These are phyloP conservation scores for Hemithea aestivaria DNA, from an alignment of 2,888 invertebrate genomes.

Conservation along the genomic window DNA sequence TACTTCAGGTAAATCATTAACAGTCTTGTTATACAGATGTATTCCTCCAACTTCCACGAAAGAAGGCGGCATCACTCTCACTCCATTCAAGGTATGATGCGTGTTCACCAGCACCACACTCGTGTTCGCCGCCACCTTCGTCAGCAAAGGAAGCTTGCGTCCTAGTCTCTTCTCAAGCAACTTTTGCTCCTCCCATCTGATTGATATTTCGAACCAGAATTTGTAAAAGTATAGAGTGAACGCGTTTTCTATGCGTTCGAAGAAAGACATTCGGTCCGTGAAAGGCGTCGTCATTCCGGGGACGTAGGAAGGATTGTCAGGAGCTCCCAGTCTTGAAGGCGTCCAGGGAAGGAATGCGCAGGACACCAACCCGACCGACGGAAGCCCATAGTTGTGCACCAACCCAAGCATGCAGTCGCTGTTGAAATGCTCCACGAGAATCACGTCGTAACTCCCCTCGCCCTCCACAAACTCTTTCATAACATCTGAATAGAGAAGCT, in stretches of 20 bases:
- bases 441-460: constrained; percentile 59
- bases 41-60: constrained; percentile 75
- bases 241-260: constrained; percentile 62
- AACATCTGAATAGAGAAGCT: constrained; percentile 35
- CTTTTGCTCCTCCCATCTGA: constrained; percentile 39
- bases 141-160: constrained; percentile 44
- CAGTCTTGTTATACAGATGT: constrained; percentile 51
- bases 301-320: constrained; percentile 61
- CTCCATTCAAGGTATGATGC: constrained; percentile 58
- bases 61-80: constrained; percentile 59
- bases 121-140: constrained; percentile 56
- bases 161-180: constrained; percentile 52
- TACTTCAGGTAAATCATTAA: constrained; percentile 37
- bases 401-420: constrained; percentile 69
- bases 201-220: constrained; percentile 38
- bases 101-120: constrained; percentile 70
- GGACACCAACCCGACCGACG: constrained; percentile 60
- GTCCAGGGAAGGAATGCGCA: constrained; percentile 59
- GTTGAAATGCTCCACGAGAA: constrained; percentile 70
- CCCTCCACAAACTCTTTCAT: constrained; percentile 46
- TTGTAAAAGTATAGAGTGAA: constrained; percentile 35
- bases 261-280: constrained; percentile 55
- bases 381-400: constrained; percentile 55
- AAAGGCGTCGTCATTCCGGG: constrained; percentile 44
- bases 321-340: constrained; percentile 47